Evolutionary conservation across 2,888 invertebrate species (phyloP).

Genomic region (Himalopsyche japonica): DNA sequence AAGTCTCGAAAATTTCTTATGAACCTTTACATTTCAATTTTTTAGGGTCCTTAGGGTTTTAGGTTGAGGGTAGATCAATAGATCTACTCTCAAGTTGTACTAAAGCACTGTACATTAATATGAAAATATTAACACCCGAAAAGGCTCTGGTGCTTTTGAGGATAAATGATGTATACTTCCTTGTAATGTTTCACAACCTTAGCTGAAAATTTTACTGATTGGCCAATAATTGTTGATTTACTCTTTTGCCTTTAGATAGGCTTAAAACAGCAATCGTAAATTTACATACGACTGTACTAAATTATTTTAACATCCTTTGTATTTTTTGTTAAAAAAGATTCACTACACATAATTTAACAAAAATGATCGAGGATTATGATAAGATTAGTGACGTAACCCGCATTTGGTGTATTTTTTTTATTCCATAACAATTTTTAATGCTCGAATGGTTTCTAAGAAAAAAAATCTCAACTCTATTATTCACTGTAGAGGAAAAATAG

Average conservation of each 20-base stretch:
- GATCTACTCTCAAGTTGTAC: too few relatives aligned
- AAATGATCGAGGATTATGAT: background rate
- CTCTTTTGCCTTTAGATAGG: background rate
- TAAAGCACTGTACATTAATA: too few relatives aligned
- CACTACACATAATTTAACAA: background rate
- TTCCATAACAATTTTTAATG: background rate
- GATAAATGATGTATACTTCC: too few relatives aligned
- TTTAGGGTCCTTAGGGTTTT: too few relatives aligned
- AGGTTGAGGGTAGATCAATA: too few relatives aligned
- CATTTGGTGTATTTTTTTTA: background rate
- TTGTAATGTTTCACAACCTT: too few relatives aligned
- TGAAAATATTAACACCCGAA: too few relatives aligned
- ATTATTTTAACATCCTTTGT: background rate
- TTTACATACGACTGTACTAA: background rate
- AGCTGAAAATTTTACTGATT: too few relatives aligned
- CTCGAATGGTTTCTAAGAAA: background rate
- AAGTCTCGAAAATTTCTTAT: too few relatives aligned
- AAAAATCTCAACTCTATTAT: background rate
- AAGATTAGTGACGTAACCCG: background rate
- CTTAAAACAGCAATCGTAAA: background rate
- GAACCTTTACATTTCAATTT: too few relatives aligned
- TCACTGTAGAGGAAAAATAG: background rate
- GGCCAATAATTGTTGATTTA: too few relatives aligned
- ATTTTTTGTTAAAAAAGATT: background rate
- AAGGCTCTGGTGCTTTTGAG: too few relatives aligned